Percentiles rank a stretch among this genome's conserved stretches.
phyloP scores from a whole-genome alignment of 1,140 invertebrate genomes.

The Drosophila oshimai region DNA sequence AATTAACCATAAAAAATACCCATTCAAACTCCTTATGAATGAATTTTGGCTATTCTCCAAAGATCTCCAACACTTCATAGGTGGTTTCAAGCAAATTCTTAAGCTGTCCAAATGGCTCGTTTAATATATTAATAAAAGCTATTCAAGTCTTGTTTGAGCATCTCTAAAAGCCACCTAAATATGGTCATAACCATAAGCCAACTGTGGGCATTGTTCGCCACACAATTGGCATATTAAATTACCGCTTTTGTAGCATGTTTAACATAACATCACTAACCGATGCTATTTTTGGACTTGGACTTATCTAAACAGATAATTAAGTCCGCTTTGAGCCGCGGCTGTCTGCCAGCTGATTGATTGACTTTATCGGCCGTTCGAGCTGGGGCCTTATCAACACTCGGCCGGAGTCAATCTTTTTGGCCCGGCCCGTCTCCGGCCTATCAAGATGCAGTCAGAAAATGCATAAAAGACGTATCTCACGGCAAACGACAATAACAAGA shows the following conservation, averaged over 20 bases:
- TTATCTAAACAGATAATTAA: constrained; percentile 68
- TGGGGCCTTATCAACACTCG: constrained; percentile 67
- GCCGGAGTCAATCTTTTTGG: constrained; percentile 50
- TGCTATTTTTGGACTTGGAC: constrained; percentile 54
- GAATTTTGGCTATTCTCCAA: background rate
- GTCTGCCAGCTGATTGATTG: constrained; percentile 72
- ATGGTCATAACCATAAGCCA: constrained; percentile 34
- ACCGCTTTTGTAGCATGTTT: constrained; percentile 47
- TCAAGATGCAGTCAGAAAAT: constrained; percentile 49
- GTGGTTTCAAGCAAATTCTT: constrained; percentile 25
- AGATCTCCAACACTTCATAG: background rate
- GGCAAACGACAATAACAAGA: constrained; percentile 16
- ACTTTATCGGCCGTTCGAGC: constrained; percentile 60
- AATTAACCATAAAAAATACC: background rate
- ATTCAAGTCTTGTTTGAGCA: constrained; percentile 55
- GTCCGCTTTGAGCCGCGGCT: constrained; percentile 64
- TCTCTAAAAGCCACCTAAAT: constrained; percentile 45
- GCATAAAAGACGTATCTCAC: constrained; percentile 46
- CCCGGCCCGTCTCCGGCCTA: constrained; percentile 48
- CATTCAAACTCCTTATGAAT: constrained; percentile 27
- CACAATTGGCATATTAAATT: constrained; percentile 63
- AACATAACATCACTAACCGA: constrained; percentile 26
- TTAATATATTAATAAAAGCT: constrained; percentile 65
- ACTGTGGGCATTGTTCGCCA: constrained; percentile 38
- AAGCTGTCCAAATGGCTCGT: constrained; percentile 40